Base-by-base conservation (phyloP, 2,888 invertebrate species). In the Trilocha varians region DNA sequence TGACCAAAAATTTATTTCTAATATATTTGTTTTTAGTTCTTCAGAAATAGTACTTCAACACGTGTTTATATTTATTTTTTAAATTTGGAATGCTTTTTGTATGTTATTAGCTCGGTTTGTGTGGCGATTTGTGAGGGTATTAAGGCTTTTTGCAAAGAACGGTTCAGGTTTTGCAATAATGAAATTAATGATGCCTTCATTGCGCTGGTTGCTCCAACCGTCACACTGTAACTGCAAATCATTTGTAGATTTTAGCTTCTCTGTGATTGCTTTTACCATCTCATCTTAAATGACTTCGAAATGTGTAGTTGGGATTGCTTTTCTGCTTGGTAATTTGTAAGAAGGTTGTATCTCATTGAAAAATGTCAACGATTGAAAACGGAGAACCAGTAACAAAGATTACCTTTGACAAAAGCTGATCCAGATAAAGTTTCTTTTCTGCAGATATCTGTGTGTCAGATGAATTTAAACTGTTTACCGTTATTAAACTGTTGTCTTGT, bases 1-100 rank as follows among this genome's bases (percentile, higher is more conserved):
- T 6, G 33, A 40, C 51, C 55, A 55, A 25, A 52, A 55, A 41
- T 45, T 34, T 34, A 37, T 17, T 16, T 51, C 47, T n/a, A 55
- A 38, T 42, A 52, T 41, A 42, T 39, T 44, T 38, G 43, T 25
- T 42, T 45, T 49, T 40, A 43, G 43, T 41, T 48, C 44, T 4
- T 9, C 38, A 41, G 45, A 35, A 34, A 46, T 42, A 36, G 33
- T 46, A 18, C 18, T 18, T 18, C 18, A 18, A 42, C 44, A 32
- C 15, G 16, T 15, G 18, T 40, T 34, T 46, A 43, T 43, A 2
- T 47, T 41, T 13, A 48, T 38, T 17, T 47, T 18, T 44, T 49
- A 52, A 50, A 48, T 38, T 17, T 47, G 33, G 44, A 50, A 52
- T 13, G 52, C 48, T 40, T 18, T 47, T 48, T 48, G 46, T 3